These are phyloP conservation scores for Noctuana brunneofusca DNA, from an alignment of 2,888 invertebrate genomes.

Conservation along the genomic window DNA sequence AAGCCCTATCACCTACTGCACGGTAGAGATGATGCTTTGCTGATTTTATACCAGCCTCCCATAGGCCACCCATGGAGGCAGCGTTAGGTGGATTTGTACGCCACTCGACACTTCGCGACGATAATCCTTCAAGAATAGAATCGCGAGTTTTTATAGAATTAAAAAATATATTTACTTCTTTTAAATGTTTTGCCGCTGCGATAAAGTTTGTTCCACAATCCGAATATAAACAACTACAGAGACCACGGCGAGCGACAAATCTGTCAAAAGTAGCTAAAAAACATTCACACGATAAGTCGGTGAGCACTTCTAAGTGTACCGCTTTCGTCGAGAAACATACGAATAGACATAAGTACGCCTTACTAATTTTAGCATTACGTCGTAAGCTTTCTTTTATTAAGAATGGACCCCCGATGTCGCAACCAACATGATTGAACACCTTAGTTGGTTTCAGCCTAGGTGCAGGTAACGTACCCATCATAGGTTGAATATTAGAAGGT, in stretches of 20 bases:
- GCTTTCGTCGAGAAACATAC: not conserved
- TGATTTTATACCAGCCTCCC: not conserved
- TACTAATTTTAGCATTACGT: not conserved
- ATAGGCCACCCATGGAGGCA: not conserved
- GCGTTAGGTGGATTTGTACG: not conserved
- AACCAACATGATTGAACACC: conserved; percentile 2
- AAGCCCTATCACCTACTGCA: not conserved
- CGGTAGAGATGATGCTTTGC: conserved; percentile 1
- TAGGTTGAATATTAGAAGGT: not conserved
- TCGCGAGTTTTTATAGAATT: not conserved
- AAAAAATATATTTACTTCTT: not conserved
- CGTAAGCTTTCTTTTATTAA: conserved; percentile 2
- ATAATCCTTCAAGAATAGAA: not conserved
- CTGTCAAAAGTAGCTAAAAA: not conserved
- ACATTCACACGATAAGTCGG: not conserved
- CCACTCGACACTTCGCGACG: not conserved
- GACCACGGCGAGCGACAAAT: not conserved
- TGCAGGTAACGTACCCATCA: conserved; percentile 2
- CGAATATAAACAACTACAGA: not conserved
- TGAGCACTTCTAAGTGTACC: not conserved
- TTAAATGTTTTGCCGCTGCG: not conserved
- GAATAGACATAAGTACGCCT: not conserved
- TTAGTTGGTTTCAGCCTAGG: not conserved
- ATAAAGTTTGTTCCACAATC: not conserved
- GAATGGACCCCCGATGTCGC: not conserved